Percentiles rank a stretch among this genome's conserved stretches.
Evolutionary conservation across 2,113 vertebrate genomes (phyloP).

Genomic region (Indicator maculatus): DNA sequence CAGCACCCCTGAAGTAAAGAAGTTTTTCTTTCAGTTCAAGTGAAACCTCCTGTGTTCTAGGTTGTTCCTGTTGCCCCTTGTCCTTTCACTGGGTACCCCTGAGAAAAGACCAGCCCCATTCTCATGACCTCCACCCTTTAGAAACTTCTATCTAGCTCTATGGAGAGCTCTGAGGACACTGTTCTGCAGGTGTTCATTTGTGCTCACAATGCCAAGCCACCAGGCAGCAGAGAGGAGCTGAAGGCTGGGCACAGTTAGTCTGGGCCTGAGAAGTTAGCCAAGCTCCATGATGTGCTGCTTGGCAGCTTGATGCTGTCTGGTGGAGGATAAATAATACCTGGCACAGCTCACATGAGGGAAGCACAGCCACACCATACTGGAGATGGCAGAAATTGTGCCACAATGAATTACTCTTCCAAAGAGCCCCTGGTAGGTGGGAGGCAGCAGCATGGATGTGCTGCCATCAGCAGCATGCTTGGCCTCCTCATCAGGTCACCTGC

Average conservation of each 20-base stretch:
- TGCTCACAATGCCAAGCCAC: rapidly evolving
- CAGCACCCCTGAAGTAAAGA: too few species aligned
- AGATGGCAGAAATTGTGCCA: neutral
- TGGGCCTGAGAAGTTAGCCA: neutral
- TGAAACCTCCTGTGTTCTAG: too few species aligned
- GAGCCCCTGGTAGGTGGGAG: neutral
- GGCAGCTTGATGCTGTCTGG: neutral
- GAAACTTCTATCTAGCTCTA: neutral
- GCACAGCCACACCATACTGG: neutral
- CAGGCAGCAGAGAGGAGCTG: neutral
- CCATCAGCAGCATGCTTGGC: neutral
- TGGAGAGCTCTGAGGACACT: neutral
- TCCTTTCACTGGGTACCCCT: too few species aligned
- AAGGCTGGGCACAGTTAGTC: neutral
- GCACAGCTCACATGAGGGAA: neutral
- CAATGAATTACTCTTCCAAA: neutral
- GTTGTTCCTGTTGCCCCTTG: too few species aligned
- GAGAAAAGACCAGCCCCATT: too few species aligned
- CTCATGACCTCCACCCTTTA: too few species aligned
- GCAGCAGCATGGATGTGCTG: neutral
- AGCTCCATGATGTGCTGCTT: neutral
- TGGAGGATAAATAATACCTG: neutral
- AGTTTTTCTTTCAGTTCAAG: too few species aligned
- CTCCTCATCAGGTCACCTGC: neutral
- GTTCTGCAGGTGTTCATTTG: neutral